Evolutionary conservation across 2,888 invertebrate species (phyloP).

Genomic region (Trichacis sp.): DNA sequence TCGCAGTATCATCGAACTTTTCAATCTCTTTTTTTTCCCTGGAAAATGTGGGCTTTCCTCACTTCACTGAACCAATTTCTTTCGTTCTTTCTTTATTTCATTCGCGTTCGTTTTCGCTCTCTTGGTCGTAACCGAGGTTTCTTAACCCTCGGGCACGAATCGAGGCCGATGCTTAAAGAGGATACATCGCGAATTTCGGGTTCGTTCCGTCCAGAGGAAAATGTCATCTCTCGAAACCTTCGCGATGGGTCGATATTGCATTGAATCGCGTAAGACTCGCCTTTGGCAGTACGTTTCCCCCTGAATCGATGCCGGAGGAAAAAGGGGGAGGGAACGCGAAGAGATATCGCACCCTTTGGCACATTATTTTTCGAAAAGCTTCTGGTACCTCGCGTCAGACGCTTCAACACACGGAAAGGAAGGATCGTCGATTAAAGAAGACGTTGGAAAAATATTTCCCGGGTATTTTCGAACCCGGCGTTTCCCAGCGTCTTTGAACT

Average conservation of each 20-base stretch:
- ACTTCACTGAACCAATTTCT: constrained; percentile 4
- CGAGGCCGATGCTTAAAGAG: constrained; percentile 23
- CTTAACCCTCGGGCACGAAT: constrained; percentile 14
- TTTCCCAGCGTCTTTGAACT: not conserved
- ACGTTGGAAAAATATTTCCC: not conserved
- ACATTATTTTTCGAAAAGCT: constrained; percentile 26
- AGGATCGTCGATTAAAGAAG: not conserved
- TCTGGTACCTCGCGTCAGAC: constrained; percentile 15
- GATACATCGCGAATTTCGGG: constrained; percentile 16
- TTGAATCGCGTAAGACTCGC: constrained; percentile 11
- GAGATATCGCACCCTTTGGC: constrained; percentile 25
- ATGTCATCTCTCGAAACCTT: constrained; percentile 6
- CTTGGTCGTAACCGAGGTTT: constrained; percentile 9
- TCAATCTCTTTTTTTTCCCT: constrained; percentile 6
- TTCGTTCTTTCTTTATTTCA: not conserved
- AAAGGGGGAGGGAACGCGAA: not conserved
- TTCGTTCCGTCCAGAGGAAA: constrained; percentile 2
- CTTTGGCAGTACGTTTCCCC: constrained; percentile 13
- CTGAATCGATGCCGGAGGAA: constrained; percentile 12
- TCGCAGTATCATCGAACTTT: constrained; percentile 2
- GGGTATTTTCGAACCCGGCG: not conserved
- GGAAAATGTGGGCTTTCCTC: not conserved
- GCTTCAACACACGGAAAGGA: constrained; percentile 11
- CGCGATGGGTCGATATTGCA: constrained; percentile 22
- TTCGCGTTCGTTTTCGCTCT: not conserved